phyloP scores from a whole-genome alignment of 2,113 vertebrate species.

The Vimba vimba region DNA sequence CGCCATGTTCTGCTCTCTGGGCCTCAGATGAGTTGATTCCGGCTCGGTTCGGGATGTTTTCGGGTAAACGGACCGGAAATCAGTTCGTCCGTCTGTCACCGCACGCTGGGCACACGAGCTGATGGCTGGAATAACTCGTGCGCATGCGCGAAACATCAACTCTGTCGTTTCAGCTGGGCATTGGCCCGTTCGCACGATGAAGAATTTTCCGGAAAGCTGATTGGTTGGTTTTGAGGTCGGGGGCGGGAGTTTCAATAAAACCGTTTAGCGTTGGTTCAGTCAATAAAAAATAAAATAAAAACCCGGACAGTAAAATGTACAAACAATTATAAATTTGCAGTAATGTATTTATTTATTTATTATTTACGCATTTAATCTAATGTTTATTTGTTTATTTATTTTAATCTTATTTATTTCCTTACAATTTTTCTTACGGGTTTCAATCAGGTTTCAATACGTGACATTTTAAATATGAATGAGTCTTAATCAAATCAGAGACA shows the following conservation, averaged over 20 bases:
- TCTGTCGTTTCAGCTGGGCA: neutral
- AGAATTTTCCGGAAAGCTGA: neutral
- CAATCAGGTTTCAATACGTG: too few species aligned
- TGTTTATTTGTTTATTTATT: too few species aligned
- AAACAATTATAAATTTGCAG: too few species aligned
- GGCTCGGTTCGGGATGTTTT: neutral
- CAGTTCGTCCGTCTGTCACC: neutral
- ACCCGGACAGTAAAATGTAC: too few species aligned
- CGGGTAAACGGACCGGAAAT: neutral
- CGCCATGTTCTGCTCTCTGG: conserved; percentile 62
- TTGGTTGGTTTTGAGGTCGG: neutral
- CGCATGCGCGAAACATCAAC: neutral
- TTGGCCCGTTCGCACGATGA: neutral
- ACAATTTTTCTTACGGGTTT: too few species aligned
- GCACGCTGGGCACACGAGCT: neutral
- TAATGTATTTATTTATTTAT: too few species aligned
- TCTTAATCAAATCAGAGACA: too few species aligned
- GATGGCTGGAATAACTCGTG: neutral
- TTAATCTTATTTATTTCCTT: too few species aligned
- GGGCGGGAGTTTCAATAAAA: conserved; percentile 40
- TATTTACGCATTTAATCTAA: too few species aligned
- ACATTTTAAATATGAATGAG: too few species aligned
- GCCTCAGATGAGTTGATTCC: neutral
- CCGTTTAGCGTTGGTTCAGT: neutral
- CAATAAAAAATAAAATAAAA: neutral